Conservation (phyloP, 2,797 vertebrate species). For the Molossus molossus region DNA sequence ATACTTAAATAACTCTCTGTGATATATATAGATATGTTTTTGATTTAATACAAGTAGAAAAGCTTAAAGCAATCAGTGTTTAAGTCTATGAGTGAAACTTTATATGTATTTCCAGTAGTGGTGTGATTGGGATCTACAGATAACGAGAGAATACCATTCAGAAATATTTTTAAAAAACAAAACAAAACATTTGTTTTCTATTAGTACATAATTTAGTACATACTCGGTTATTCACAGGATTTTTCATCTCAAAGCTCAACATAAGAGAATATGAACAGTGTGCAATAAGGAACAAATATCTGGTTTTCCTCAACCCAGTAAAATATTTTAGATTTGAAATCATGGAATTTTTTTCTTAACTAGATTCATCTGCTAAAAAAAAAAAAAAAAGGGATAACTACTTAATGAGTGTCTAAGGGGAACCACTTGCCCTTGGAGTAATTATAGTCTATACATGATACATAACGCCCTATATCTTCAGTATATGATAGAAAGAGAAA, state of each 20-base stretch:
- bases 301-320: background rate
- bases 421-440: background rate
- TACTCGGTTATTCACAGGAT: background rate
- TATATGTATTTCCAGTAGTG: background rate
- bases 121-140: background rate
- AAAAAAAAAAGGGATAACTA: background rate
- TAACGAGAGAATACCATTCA: background rate
- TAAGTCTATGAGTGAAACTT: background rate
- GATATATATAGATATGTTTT: background rate
- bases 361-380: background rate
- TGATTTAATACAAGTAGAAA: background rate
- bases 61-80: background rate
- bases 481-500: background rate
- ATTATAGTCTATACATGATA: background rate
- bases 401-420: background rate
- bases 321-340: constrained; percentile 35
- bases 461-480: background rate
- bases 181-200: background rate
- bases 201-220: background rate
- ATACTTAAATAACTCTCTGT: background rate
- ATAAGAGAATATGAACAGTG: background rate
- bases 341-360: background rate
- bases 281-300: background rate
- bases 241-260: background rate
- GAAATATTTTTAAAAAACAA: background rate